Evolutionary conservation across 2,797 vertebrate species (phyloP).

Genomic region (Eupleurogrammus muticus): DNA sequence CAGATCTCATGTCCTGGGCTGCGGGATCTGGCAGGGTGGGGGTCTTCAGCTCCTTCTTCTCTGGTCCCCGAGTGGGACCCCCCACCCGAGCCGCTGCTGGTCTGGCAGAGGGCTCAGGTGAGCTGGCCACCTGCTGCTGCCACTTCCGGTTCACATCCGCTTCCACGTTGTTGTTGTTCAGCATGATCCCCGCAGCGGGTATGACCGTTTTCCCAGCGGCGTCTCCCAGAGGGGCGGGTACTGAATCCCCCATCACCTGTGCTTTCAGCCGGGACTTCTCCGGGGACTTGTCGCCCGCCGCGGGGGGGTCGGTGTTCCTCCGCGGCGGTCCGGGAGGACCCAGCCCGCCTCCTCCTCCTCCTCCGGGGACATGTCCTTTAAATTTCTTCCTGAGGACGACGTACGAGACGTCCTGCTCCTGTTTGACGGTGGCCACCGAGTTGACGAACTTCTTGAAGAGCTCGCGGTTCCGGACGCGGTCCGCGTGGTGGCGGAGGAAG

Average conservation of each 20-base stretch:
- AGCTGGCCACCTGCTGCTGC: background rate
- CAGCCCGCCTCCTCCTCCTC: slow-evolving; percentile 35
- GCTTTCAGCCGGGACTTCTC: slow-evolving; percentile 28
- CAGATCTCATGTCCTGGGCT: background rate
- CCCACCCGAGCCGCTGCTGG: background rate
- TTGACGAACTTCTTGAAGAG: slow-evolving; percentile 93
- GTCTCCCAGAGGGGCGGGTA: slow-evolving; percentile 21
- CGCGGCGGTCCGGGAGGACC: background rate
- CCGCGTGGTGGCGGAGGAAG: slow-evolving; percentile 84
- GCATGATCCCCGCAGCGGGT: slow-evolving; percentile 70
- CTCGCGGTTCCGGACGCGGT: slow-evolving; percentile 86
- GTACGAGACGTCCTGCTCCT: slow-evolving; percentile 83
- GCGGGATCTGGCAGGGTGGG: slow-evolving; percentile 2
- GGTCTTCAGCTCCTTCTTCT: slow-evolving; percentile 1
- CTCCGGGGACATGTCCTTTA: slow-evolving; percentile 77
- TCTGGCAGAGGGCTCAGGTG: background rate
- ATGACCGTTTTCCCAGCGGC: slow-evolving; percentile 35
- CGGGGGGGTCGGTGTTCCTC: slow-evolving; percentile 21
- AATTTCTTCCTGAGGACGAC: slow-evolving; percentile 88
- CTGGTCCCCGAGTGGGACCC: background rate
- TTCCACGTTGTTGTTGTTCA: slow-evolving; percentile 44
- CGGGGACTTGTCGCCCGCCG: background rate
- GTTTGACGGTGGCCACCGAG: slow-evolving; percentile 89
- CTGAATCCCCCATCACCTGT: background rate
- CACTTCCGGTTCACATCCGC: slow-evolving; percentile 9